Base-by-base conservation (phyloP, 1,140 invertebrate species). In the Leptopilina clavipes region DNA sequence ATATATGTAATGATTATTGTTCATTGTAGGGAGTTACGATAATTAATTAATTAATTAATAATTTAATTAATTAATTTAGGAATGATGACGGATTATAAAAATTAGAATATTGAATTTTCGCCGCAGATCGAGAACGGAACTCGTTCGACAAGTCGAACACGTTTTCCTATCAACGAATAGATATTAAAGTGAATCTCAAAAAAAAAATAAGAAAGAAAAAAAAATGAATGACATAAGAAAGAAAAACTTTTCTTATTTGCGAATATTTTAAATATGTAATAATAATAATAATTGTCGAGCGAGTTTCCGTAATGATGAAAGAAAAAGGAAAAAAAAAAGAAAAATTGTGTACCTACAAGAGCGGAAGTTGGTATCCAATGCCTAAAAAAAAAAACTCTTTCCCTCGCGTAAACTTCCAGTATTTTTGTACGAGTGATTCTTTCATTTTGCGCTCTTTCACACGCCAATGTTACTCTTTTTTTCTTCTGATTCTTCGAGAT, bases 401-500 rank as follows among this genome's bases (percentile, higher is more conserved):
- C 79, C 83, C 84, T 82, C 80, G 73, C 75, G 75, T 83, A 79
- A 86, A 87, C 86, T 87, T 87, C 85, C 86, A 87, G 84, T 87
- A 85, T 85, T 86, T 82, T 81, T 81, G 76, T 84, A 81, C 76
- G 48, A 82, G 78, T 77, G 59, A 65, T 65, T n/a, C 59, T 31
- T 65, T 31, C 12, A 31, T 59, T 56, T 19, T 56, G 3, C 22
- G 56, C 22, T 37, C 25, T 65, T 65, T 48, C 52, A 31, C 52
- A 5, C 19, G 1, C 6, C 18, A 12, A 8, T n/a, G n/a, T n/a
- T n/a, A n/a, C n/a, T n/a, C n/a, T n/a, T 73, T 65, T 19, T 72
- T 74, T 25, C 70, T 76, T 81, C 76, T 70, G 74, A 73, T 54
- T 74, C 10, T 5, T 25, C 18, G 19, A n/a, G n/a, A n/a, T 31